Evolutionary conservation across 2,113 vertebrate genomes (phyloP).

Genomic region (Ciconia boyciana): DNA sequence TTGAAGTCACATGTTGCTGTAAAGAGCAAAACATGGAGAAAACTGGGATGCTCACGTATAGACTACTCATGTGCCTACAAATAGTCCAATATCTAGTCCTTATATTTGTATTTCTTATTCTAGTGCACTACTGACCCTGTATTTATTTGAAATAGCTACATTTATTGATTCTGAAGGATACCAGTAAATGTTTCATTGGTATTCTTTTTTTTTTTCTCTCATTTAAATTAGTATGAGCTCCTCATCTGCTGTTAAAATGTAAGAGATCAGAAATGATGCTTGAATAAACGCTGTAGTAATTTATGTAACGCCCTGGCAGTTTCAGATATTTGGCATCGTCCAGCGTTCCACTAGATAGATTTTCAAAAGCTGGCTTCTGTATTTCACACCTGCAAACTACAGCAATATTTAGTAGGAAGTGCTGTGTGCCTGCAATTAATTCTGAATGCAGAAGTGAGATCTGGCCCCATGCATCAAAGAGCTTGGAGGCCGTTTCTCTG

Average conservation of each 20-base stretch:
- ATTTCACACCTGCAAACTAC: slow-evolving; percentile 52
- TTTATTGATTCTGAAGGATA: not conserved
- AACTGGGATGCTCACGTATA: not conserved
- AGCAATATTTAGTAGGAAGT: slow-evolving; percentile 42
- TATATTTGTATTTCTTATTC: not conserved
- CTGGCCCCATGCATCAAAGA: not conserved
- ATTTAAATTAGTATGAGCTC: not conserved
- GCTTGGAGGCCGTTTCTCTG: not conserved
- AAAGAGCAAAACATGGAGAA: not conserved
- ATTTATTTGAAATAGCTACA: not conserved
- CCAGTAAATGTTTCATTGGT: not conserved
- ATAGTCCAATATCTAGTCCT: not conserved
- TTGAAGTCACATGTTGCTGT: not conserved
- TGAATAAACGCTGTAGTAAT: not conserved
- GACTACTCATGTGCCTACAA: not conserved
- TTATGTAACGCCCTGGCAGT: not conserved
- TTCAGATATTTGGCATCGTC: not conserved
- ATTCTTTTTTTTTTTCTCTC: not conserved
- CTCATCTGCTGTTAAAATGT: not conserved
- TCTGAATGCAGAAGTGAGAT: slow-evolving; percentile 8
- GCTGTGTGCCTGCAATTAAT: not conserved
- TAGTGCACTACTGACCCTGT: not conserved
- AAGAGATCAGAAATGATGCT: not conserved
- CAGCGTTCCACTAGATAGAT: not conserved
- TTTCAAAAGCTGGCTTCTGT: slow-evolving; percentile 53